Conservation (phyloP, 2,113 vertebrate species). For the Bungarus multicinctus region DNA sequence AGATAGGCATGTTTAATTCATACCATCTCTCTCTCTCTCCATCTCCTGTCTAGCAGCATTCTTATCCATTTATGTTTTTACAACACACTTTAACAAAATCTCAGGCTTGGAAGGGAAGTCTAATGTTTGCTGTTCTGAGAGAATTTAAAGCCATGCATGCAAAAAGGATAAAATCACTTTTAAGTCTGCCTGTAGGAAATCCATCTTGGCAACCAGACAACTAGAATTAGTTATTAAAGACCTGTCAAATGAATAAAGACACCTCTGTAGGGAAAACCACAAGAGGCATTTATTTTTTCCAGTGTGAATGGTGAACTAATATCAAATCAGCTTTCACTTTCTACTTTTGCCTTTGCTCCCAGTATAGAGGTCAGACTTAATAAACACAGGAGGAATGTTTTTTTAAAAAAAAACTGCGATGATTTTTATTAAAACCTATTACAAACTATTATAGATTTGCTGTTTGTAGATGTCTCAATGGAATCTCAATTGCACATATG, state of each 20-base stretch:
- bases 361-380: constrained; percentile 70
- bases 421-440: constrained; percentile 48
- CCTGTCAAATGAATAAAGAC: constrained; percentile 82
- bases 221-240: constrained; percentile 88
- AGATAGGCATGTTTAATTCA: constrained; percentile 39
- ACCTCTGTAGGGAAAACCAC: constrained; percentile 80
- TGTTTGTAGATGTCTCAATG: background rate
- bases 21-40: constrained; percentile 48
- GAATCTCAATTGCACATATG: background rate
- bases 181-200: constrained; percentile 85
- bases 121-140: constrained; percentile 86
- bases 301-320: constrained; percentile 75
- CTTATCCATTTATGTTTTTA: constrained; percentile 63
- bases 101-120: constrained; percentile 73
- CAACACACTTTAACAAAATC: constrained; percentile 71
- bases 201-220: constrained; percentile 81
- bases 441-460: constrained; percentile 5
- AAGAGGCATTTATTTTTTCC: constrained; percentile 78
- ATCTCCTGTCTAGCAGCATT: background rate
- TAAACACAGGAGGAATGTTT: constrained; percentile 62
- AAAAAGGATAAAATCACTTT: constrained; percentile 88
- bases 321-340: constrained; percentile 79
- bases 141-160: constrained; percentile 86
- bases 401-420: constrained; percentile 58
- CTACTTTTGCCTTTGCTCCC: constrained; percentile 68